Conservation (phyloP, 53 echinoderm and acorn worm genomes). For the Echinometra lucunter region DNA sequence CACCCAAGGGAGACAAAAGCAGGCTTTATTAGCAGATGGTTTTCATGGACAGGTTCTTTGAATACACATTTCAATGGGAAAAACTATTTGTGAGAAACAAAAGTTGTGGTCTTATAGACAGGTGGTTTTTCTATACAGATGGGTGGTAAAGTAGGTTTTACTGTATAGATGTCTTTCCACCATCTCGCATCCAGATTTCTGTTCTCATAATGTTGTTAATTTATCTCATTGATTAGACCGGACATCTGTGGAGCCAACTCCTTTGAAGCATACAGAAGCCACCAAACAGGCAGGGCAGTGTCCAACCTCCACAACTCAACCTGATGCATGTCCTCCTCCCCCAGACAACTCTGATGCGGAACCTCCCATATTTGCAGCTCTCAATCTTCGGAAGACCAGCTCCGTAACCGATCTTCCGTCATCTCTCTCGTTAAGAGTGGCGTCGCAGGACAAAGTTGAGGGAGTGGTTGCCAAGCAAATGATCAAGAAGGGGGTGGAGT, state of each 20-base stretch:
- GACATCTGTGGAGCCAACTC: not conserved
- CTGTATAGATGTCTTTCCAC: no score
- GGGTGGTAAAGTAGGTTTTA: no score
- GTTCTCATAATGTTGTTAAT: not conserved
- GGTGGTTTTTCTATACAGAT: no score
- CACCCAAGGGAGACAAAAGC: no score
- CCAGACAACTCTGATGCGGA: not conserved
- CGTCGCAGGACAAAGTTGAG: not conserved
- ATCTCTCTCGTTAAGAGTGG: not conserved
- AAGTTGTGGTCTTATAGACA: no score
- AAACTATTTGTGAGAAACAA: no score
- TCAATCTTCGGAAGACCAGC: not conserved
- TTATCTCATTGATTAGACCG: not conserved
- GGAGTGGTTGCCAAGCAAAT: constrained; percentile 44
- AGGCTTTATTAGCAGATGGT: no score
- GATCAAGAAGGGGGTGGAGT: constrained; percentile 50
- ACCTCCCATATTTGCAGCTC: not conserved
- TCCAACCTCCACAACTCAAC: not conserved
- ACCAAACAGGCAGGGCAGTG: not conserved
- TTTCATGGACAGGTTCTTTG: no score
- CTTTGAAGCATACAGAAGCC: not conserved
- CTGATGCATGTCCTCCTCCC: not conserved
- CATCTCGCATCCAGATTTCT: not conserved
- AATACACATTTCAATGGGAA: no score
- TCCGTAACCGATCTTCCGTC: not conserved